Conservation (phyloP, 2,888 invertebrate genomes). For the Eupithecia subumbrata region DNA sequence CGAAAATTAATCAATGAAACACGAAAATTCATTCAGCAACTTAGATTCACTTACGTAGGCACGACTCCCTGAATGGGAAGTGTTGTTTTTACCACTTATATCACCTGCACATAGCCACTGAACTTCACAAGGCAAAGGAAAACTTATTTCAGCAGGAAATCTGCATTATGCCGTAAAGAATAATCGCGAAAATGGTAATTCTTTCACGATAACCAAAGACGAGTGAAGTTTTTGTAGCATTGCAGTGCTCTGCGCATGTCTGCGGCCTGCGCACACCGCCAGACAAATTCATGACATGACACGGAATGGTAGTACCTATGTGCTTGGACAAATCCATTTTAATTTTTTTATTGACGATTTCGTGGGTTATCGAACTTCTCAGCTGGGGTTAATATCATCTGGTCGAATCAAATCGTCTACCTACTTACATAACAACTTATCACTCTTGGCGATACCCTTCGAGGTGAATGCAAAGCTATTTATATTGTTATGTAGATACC, state of each 20-base stretch:
- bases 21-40: slow-evolving; percentile 37
- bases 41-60: slow-evolving; percentile 38
- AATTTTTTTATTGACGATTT: slow-evolving; percentile 75
- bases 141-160: slow-evolving; percentile 46
- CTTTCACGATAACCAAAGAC: slow-evolving; percentile 62
- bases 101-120: slow-evolving; percentile 62
- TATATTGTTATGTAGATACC: background rate
- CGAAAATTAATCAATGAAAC: slow-evolving; percentile 40
- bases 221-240: slow-evolving; percentile 78
- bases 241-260: slow-evolving; percentile 82
- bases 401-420: slow-evolving; percentile 12
- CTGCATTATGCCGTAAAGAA: slow-evolving; percentile 59
- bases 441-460: slow-evolving; percentile 8
- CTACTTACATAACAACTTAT: too few relatives aligned
- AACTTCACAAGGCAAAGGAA: slow-evolving; percentile 44
- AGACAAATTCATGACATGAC: slow-evolving; percentile 29
- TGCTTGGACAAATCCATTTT: slow-evolving; percentile 56
- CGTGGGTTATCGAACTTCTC: slow-evolving; percentile 70
- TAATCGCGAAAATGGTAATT: slow-evolving; percentile 60
- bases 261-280: slow-evolving; percentile 72
- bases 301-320: slow-evolving; percentile 14
- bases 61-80: slow-evolving; percentile 16
- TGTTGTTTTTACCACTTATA: slow-evolving; percentile 28
- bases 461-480: background rate
- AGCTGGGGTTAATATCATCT: slow-evolving; percentile 27